Percentiles rank a stretch among this genome's conserved stretches.
These are phyloP conservation scores for Lycopodina hypogea DNA, from an alignment of 37 sponge, comb jelly and placozoan species.

Conservation along the genomic window DNA sequence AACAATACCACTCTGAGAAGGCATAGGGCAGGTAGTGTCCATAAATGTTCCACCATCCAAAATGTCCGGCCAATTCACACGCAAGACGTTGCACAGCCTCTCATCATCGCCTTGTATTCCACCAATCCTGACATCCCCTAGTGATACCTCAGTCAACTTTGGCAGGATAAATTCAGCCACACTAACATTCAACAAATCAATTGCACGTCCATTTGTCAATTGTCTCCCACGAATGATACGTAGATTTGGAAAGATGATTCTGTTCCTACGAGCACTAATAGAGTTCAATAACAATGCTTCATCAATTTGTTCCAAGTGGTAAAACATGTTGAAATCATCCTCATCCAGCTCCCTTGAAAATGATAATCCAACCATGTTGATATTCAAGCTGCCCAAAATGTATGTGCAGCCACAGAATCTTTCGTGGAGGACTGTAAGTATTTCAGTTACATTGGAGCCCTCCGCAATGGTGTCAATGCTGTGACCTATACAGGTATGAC, in stretches of 20 bases:
- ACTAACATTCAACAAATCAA: neutral
- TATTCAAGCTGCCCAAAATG: slow-evolving; percentile 35
- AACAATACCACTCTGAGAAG: neutral
- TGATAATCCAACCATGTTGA: neutral
- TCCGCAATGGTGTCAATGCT: neutral
- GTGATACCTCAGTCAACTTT: slow-evolving; percentile 40
- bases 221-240: slow-evolving; percentile 40
- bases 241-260: slow-evolving; percentile 50
- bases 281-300: slow-evolving; percentile 19
- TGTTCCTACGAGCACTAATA: slow-evolving; percentile 7
- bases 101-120: neutral
- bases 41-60: slow-evolving; percentile 3
- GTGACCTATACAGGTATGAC: slow-evolving; percentile 12
- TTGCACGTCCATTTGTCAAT: neutral
- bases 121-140: slow-evolving; percentile 22
- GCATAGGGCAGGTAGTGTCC: neutral
- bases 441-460: slow-evolving; percentile 7
- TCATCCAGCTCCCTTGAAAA: neutral
- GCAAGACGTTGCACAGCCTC: slow-evolving; percentile 21
- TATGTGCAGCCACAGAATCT: slow-evolving; percentile 53
- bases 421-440: slow-evolving; percentile 14
- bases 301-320: slow-evolving; percentile 43
- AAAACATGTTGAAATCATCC: slow-evolving; percentile 39
- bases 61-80: slow-evolving; percentile 62
- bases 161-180: slow-evolving; percentile 33